Percentiles rank a stretch among this genome's conserved stretches.
Conservation (phyloP, 1,140 invertebrate genomes). For the Potamilus streckersoni region DNA sequence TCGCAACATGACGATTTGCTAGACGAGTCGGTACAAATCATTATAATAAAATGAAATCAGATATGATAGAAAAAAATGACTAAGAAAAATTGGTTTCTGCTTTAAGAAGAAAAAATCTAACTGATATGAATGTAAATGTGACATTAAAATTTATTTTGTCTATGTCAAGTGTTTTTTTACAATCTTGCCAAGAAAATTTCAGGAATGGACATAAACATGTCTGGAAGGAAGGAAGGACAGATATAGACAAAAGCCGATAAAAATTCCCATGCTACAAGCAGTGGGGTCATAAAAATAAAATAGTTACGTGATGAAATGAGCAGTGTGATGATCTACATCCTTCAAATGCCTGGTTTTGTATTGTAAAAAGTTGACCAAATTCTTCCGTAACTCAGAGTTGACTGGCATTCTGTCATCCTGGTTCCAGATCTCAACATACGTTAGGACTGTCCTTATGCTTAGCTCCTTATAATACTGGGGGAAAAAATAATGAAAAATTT, state of each 20-base stretch:
- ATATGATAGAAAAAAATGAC: not conserved
- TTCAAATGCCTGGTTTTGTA: slow-evolving; percentile 86
- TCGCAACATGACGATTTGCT: too few relatives aligned
- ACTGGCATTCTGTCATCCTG: slow-evolving; percentile 82
- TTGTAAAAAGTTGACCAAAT: slow-evolving; percentile 89
- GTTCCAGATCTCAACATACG: slow-evolving; percentile 97
- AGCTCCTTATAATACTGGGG: slow-evolving; percentile 91
- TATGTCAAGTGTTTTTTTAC: not conserved
- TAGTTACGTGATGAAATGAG: slow-evolving; percentile 90
- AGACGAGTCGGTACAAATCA: too few relatives aligned
- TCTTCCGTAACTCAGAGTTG: slow-evolving; percentile 70
- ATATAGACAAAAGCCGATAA: not conserved
- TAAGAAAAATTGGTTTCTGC: not conserved
- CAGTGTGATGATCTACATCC: slow-evolving; percentile 87
- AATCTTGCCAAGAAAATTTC: not conserved
- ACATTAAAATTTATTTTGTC: not conserved
- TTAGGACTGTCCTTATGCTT: slow-evolving; percentile 91
- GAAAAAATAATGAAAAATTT: slow-evolving; percentile 3
- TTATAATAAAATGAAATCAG: too few relatives aligned
- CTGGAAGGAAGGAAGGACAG: not conserved
- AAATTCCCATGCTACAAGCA: too few relatives aligned
- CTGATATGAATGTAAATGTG: too few relatives aligned
- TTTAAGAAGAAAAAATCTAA: not conserved
- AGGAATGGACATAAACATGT: not conserved
- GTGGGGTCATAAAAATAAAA: not conserved